Evolutionary conservation across 2,797 vertebrate species (phyloP).

Genomic region (Ceyx erithaca): DNA sequence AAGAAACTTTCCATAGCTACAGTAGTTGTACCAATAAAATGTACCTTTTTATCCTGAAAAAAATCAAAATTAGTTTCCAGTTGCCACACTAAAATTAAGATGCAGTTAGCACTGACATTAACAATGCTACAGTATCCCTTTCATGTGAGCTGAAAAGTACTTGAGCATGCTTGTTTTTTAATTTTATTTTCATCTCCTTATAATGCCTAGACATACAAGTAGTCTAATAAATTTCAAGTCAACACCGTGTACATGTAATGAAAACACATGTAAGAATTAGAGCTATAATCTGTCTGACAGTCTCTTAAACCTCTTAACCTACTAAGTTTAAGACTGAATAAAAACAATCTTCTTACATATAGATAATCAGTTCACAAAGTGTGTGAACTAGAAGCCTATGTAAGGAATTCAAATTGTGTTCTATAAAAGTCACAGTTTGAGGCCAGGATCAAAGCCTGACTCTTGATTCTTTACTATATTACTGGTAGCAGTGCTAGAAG

Average conservation of each 20-base stretch:
- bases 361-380: neutral
- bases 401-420: neutral
- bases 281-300: constrained; percentile 37
- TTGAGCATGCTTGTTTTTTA: neutral
- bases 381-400: neutral
- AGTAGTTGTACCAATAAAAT: constrained; percentile 29
- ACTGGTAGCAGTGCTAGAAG: neutral
- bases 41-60: constrained; percentile 17
- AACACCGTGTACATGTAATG: neutral
- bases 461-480: neutral
- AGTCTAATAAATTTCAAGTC: constrained; percentile 49
- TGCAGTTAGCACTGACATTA: neutral
- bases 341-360: neutral
- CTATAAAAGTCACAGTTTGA: neutral
- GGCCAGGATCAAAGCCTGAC: neutral
- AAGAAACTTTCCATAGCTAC: constrained; percentile 1
- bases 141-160: neutral
- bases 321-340: neutral
- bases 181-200: neutral
- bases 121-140: neutral
- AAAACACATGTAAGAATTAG: constrained; percentile 41
- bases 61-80: constrained; percentile 17
- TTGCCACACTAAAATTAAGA: neutral
- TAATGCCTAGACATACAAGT: neutral
- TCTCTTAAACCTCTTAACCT: constrained; percentile 30